These are phyloP conservation scores for Trachelipus rathkii DNA, from an alignment of 1,140 invertebrate genomes.

Conservation along the genomic window DNA sequence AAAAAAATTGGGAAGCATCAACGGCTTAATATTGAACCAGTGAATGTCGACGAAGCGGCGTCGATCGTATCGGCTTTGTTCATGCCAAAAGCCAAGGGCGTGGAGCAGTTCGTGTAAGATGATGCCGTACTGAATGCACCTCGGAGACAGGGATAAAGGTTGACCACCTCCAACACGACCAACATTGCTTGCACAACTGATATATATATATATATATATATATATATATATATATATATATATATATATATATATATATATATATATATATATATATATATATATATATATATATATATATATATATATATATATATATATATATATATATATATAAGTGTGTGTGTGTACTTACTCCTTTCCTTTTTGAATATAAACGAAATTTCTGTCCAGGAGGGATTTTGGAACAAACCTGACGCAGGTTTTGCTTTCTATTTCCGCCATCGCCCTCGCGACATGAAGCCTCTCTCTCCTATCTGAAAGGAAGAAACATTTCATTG, in stretches of 20 bases:
- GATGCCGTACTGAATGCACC: conserved; percentile 61
- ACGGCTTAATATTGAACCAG: conserved; percentile 29
- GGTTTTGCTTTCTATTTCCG: background rate
- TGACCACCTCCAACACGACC: conserved; percentile 54
- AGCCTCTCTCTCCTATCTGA: background rate
- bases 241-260: conserved; percentile 15
- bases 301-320: conserved; percentile 15
- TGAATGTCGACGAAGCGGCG: conserved; percentile 36
- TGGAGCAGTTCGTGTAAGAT: conserved; percentile 52
- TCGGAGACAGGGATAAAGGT: conserved; percentile 56
- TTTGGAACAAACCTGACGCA: background rate
- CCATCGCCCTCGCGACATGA: background rate
- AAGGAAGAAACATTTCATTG: background rate
- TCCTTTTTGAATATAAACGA: background rate
- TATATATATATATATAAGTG: background rate
- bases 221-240: conserved; percentile 34
- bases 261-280: conserved; percentile 15
- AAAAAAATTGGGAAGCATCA: conserved; percentile 20
- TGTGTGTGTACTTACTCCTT: background rate
- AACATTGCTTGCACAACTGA: conserved; percentile 57
- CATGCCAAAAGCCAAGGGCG: conserved; percentile 48
- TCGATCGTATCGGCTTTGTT: conserved; percentile 46
- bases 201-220: background rate
- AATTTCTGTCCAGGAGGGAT: background rate
- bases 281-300: conserved; percentile 15